Conservation (phyloP, 2,888 invertebrate species). For the Agrilus mali region DNA sequence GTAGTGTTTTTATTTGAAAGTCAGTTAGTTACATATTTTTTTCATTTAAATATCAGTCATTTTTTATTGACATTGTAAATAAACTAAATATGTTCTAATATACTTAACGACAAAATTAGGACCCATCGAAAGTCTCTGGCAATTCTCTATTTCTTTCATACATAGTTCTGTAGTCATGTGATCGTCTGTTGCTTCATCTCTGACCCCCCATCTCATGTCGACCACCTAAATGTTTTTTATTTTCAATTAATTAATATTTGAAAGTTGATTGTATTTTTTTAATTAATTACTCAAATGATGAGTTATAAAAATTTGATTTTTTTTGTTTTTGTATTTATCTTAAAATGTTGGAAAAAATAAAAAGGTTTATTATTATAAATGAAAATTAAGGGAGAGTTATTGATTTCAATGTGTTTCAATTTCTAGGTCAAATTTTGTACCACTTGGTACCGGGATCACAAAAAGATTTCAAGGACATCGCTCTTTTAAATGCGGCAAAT, state of each 20-base stretch:
- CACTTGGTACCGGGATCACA: constrained; percentile 1
- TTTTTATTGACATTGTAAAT: too few species aligned
- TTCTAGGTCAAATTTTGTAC: too few species aligned
- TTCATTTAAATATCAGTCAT: too few species aligned
- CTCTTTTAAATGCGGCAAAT: neutral
- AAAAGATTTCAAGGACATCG: constrained; percentile 2
- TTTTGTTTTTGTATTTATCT: neutral
- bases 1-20: too few species aligned
- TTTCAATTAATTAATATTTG: neutral
- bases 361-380: neutral
- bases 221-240: constrained; percentile 51
- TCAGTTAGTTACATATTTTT: too few species aligned
- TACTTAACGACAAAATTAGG: constrained; percentile 81
- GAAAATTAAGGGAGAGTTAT: neutral
- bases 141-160: constrained; percentile 96
- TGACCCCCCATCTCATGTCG: constrained; percentile 97
- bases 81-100: constrained; percentile 16
- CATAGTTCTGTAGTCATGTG: constrained; percentile 98
- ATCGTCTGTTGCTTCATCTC: constrained; percentile 97
- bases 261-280: neutral
- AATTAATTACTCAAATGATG: neutral
- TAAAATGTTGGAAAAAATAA: too few species aligned
- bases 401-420: too few species aligned
- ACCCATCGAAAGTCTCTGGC: constrained; percentile 93
- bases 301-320: neutral